Conservation (phyloP, 2,888 invertebrate genomes). For the Steinernema hermaphroditum region DNA sequence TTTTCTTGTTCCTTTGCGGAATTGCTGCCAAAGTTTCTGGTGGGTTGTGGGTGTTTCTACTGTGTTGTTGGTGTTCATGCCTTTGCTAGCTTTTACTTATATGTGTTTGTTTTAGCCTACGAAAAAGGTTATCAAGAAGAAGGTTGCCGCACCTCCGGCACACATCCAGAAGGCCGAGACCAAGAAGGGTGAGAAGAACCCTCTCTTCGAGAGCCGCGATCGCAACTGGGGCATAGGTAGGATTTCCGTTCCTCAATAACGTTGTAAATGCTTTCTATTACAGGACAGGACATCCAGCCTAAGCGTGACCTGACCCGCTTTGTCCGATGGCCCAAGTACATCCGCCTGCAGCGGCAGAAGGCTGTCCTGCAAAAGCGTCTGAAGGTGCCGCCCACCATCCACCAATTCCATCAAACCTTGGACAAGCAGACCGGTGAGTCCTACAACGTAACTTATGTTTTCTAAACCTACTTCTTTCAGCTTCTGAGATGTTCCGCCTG, state of each 20-base stretch:
- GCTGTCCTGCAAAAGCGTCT: constrained; percentile 91
- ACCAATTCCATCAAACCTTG: constrained; percentile 93
- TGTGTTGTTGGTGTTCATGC: too few relatives aligned
- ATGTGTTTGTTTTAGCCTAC: constrained; percentile 62
- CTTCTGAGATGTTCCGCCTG: constrained; percentile 90
- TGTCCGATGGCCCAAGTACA: constrained; percentile 99
- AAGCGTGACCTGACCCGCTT: constrained; percentile 94
- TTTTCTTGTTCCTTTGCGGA: too few relatives aligned
- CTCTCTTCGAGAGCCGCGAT: constrained; percentile 93
- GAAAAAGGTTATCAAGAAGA: constrained; percentile 69
- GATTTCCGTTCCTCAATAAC: too few relatives aligned
- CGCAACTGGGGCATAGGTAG: constrained; percentile 97
- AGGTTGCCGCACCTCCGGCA: constrained; percentile 85
- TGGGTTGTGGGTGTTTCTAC: too few relatives aligned
- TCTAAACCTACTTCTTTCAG: constrained; percentile 72
- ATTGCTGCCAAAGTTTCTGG: too few relatives aligned
- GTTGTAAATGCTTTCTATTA: too few relatives aligned
- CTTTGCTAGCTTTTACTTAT: too few relatives aligned
- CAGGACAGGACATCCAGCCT: constrained; percentile 98
- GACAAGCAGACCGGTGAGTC: constrained; percentile 90
- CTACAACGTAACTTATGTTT: not conserved
- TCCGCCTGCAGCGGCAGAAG: constrained; percentile 94
- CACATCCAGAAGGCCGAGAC: constrained; percentile 83
- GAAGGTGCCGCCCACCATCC: constrained; percentile 97
- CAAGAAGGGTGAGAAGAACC: constrained; percentile 80